Evolutionary conservation across 2,797 vertebrate species (phyloP).

Genomic region (Chrosomus eos): DNA sequence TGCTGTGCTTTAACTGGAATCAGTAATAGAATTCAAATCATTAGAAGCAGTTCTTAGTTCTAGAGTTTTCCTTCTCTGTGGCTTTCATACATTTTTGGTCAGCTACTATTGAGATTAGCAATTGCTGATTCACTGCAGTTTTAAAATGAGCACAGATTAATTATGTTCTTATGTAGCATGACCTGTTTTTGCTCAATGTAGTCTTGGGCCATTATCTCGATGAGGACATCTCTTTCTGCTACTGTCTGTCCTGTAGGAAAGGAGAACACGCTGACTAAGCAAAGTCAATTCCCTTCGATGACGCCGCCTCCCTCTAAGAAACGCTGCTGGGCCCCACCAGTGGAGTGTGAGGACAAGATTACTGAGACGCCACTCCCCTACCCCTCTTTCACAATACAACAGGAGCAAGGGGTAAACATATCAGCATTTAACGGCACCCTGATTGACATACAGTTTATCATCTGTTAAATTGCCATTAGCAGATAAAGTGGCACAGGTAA

Average conservation of each 20-base stretch:
- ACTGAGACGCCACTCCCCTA: constrained; percentile 61
- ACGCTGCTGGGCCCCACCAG: constrained; percentile 61
- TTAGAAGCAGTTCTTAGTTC: background rate
- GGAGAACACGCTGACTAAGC: constrained; percentile 66
- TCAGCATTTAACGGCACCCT: constrained; percentile 17
- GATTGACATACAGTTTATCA: background rate
- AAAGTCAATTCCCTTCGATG: constrained; percentile 43
- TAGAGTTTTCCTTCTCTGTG: background rate
- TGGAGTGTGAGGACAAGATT: constrained; percentile 69
- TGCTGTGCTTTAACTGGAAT: background rate
- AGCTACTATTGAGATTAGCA: background rate
- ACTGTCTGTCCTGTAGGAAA: constrained; percentile 58
- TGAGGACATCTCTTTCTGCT: constrained; percentile 7
- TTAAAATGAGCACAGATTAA: background rate
- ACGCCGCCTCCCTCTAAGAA: constrained; percentile 69
- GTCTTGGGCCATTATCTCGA: background rate
- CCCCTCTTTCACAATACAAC: constrained; percentile 48
- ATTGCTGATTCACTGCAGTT: background rate
- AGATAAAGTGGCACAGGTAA: background rate
- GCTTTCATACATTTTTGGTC: background rate
- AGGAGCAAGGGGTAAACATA: constrained; percentile 66
- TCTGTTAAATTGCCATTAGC: background rate
- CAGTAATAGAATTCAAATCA: background rate
- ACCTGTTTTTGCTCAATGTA: background rate
- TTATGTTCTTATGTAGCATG: background rate